These are phyloP conservation scores for Hyla sarda DNA, from an alignment of 2,113 vertebrate species.

Conservation along the genomic window DNA sequence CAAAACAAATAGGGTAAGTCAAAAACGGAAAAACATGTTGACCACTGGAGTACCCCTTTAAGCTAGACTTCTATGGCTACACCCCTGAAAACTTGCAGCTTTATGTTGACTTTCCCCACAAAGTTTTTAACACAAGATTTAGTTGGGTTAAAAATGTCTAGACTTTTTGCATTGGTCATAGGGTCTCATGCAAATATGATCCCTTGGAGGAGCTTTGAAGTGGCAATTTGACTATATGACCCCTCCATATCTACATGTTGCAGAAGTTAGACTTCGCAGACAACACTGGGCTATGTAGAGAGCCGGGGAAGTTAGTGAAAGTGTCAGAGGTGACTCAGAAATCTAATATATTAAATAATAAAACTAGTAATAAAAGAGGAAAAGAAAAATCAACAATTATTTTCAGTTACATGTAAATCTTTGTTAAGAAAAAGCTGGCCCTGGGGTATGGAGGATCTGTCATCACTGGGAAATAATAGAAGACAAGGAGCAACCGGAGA, in stretches of 20 bases:
- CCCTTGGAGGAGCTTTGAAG: background rate
- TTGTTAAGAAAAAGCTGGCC: background rate
- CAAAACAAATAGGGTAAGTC: no score
- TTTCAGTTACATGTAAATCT: background rate
- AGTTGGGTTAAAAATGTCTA: no score
- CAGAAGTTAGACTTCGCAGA: background rate
- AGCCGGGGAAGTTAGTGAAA: background rate
- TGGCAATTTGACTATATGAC: background rate
- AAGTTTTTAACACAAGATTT: background rate
- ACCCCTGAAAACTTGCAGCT: no score
- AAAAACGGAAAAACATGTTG: no score
- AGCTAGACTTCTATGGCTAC: no score
- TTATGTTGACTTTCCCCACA: background rate
- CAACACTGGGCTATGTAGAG: background rate
- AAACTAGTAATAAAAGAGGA: background rate
- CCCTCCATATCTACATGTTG: background rate
- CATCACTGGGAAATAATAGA: constrained; percentile 1
- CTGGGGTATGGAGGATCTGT: background rate
- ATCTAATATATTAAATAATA: background rate
- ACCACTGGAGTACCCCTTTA: no score
- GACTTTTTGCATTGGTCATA: no score
- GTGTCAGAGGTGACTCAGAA: background rate
- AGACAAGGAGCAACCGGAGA: background rate
- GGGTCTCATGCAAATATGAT: no score
- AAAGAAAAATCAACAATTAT: constrained; percentile 8